phyloP scores from a whole-genome alignment of 2,113 vertebrate genomes.

The Ochotona princeps region DNA sequence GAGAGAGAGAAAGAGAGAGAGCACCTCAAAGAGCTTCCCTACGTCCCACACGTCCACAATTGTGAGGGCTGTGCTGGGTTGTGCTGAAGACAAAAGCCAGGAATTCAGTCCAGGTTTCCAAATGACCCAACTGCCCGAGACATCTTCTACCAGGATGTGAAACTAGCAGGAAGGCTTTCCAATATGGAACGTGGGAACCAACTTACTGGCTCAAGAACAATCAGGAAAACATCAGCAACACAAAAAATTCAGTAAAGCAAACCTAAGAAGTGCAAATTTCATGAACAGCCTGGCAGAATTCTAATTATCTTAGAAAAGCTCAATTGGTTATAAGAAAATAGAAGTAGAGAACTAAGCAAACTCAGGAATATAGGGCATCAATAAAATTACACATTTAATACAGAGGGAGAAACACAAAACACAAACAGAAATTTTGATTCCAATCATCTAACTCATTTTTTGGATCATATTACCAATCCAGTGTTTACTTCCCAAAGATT shows the following conservation, averaged over 20 bases:
- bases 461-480: background rate
- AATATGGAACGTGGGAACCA: too few species aligned
- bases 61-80: too few species aligned
- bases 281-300: background rate
- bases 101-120: too few species aligned
- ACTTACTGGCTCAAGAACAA: background rate
- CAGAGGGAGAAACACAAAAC: background rate
- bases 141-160: too few species aligned
- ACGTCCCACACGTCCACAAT: too few species aligned
- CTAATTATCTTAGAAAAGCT: background rate
- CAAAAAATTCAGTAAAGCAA: background rate
- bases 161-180: too few species aligned
- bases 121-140: too few species aligned
- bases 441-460: background rate
- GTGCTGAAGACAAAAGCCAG: too few species aligned
- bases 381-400: background rate
- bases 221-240: background rate
- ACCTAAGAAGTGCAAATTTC: background rate
- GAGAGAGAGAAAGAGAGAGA: too few species aligned
- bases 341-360: background rate
- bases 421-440: too few species aligned
- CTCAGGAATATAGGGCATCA: background rate
- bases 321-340: background rate
- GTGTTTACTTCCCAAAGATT: background rate
- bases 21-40: too few species aligned